Evolutionary conservation across 2,888 invertebrate species (phyloP).

Genomic region (Gonocerus acuteangulatus): DNA sequence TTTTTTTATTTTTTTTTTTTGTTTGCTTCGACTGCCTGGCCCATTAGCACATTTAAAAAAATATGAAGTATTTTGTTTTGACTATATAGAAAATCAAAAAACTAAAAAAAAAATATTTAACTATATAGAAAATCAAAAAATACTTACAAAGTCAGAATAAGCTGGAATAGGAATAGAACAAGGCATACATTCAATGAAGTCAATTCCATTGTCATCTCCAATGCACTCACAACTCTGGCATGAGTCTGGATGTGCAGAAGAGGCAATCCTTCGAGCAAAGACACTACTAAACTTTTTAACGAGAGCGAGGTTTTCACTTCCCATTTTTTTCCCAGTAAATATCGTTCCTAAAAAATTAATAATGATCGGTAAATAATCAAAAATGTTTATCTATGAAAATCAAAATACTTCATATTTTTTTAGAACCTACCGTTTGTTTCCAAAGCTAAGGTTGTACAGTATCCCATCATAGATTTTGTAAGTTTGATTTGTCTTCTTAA

Average conservation of each 20-base stretch:
- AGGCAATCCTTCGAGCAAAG: constrained; percentile 58
- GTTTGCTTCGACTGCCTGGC: no score
- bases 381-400: background rate
- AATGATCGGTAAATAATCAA: no score
- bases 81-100: no score
- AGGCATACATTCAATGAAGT: constrained; percentile 58
- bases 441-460: constrained; percentile 71
- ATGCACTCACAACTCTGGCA: constrained; percentile 65
- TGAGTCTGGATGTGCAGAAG: constrained; percentile 52
- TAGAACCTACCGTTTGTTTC: constrained; percentile 65
- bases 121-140: background rate
- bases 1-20: no score
- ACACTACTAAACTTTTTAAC: constrained; percentile 58
- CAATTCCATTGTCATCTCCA: constrained; percentile 56
- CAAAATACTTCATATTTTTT: background rate
- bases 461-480: constrained; percentile 66
- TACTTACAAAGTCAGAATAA: constrained; percentile 48
- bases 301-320: constrained; percentile 50
- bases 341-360: constrained; percentile 41
- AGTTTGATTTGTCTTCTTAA: constrained; percentile 64
- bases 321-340: constrained; percentile 41
- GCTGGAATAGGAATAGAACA: constrained; percentile 50
- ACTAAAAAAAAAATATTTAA: no score
- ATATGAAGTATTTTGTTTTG: no score
- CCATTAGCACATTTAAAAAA: no score